Base-by-base conservation (phyloP, 2,797 vertebrate genomes). In the Melanotaenia pygmaea region DNA sequence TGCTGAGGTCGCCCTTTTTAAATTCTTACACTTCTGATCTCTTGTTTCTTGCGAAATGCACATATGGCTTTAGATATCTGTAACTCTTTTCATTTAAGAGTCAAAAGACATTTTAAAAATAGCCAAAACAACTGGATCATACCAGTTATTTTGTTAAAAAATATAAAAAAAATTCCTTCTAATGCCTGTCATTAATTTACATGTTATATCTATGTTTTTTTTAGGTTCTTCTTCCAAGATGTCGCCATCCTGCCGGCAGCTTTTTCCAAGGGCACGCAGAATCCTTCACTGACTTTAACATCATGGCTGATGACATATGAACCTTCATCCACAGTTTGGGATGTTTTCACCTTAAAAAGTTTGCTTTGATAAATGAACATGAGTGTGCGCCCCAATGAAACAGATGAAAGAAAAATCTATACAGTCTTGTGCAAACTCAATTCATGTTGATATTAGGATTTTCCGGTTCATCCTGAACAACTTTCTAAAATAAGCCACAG, bases 401-500 rank as follows among this genome's bases (percentile, higher is more conserved):
- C 57, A 47, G 4, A 16, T 61, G 45, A 80, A 73, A 72, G 73
- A 72, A 26, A 80, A 12, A 74, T 81, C 64, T n/a, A 11, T 43
- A 63, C 53, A 67, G 10, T 59, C 57, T 3, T 50, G 22, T 24
- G 28, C 64, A 74, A 76, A 76, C 59, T 50, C 54, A 69, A 68
- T 71, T 68, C 10, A 7, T 63, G 51, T 59, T 72, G 58, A 70
- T 72, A 81, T 65, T 68, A 68, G 79, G 72, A 64, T 77, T 96
- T 96, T 96, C 93, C 93, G 94, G 92, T 92, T 95, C 94, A 94
- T 96, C 93, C 92, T 93, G 85, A 94, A 94, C 94, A 76, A 30
- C 95, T 96, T 94, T 94, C 93, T 95, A 95, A 96, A 96, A 95
- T 93, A 95, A 95, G 94, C 92, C 87, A 90, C 90, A 92, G 93